Evolutionary conservation across 2,797 vertebrate species (phyloP), one percentile per base, ranked within the genome.

Genomic region (Pipistrellus pygmaeus): DNA sequence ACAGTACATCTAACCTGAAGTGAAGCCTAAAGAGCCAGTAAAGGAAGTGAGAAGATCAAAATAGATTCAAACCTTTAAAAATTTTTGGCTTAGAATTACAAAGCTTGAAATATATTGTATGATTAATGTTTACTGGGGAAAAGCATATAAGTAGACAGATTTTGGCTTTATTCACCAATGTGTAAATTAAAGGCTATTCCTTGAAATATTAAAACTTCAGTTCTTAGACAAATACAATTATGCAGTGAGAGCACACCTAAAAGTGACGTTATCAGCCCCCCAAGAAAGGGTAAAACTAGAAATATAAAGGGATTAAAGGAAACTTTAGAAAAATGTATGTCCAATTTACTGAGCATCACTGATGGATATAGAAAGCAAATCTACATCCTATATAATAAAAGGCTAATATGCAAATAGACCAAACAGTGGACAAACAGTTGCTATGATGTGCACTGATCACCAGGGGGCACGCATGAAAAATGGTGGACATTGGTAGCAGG

Each of bases 201-300:
- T 91, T 51, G n/a, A 94, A 66, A 81, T n/a, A 21, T 10, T 76
- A 30, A 27, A 41, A 10, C 14, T 88, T 90, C 76, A 73, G 44
- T 51, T 85, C 55, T 64, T 75, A 46, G 83, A 85, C 8, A 76
- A 86, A 87, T 83, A 90, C 64, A 64, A 82, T 92, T 23, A 30
- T 51, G 4, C 7, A 64, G 5, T 27, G 8, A 30, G 4, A 72
- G 4, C 14, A 84, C 72, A 48, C n/a, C 72, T 60, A 18, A 41
- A 86, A 48, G 60, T 64, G 5, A 48, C 44, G 27, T 35, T 77
- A 68, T 9, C 27, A 62, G 12, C 6, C 5, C 5, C 6, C 7
- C 41, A 72, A 80, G 46, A 72, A 95, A 90, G 25, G 18, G 2
- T 68, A 5, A 85, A 92, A 73, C 57, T 76, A 46, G 91, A 95